Evolutionary conservation across 2,797 vertebrate species (phyloP).

Genomic region (Oreochromis grahami): DNA sequence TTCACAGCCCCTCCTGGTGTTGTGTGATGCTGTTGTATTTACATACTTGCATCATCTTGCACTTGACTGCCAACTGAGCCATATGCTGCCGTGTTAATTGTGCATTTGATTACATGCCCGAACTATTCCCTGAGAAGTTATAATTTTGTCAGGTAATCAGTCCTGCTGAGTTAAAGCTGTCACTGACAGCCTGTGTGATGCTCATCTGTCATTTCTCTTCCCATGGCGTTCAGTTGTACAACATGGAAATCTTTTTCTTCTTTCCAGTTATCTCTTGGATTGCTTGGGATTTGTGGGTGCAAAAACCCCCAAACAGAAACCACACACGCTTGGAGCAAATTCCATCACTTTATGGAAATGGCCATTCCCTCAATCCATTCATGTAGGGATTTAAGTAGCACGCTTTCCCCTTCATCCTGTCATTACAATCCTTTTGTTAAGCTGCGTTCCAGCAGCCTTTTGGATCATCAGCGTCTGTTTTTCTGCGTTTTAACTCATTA

Average conservation of each 20-base stretch:
- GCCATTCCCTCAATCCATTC: conserved; percentile 45
- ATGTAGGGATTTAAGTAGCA: conserved; percentile 47
- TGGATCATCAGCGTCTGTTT: not conserved
- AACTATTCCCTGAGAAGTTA: conserved; percentile 42
- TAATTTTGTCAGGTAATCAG: conserved; percentile 52
- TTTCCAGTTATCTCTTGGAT: conserved; percentile 47
- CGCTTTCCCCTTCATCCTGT: conserved; percentile 24
- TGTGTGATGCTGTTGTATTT: conserved; percentile 6
- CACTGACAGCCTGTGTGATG: conserved; percentile 23
- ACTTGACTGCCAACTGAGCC: conserved; percentile 44
- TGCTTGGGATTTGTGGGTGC: conserved; percentile 47
- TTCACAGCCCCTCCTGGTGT: not conserved
- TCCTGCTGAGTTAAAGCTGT: conserved; percentile 33
- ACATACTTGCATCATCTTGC: conserved; percentile 3
- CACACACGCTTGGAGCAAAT: conserved; percentile 42
- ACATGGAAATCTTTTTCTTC: conserved; percentile 27
- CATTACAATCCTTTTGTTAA: conserved; percentile 37
- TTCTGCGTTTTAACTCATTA: conserved; percentile 5
- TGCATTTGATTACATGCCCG: conserved; percentile 49
- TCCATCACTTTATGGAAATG: conserved; percentile 63
- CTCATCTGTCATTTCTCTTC: conserved; percentile 21
- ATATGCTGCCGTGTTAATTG: conserved; percentile 56
- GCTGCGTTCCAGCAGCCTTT: not conserved
- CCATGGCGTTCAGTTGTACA: conserved; percentile 3
- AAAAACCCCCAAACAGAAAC: conserved; percentile 49